phyloP scores from a whole-genome alignment of 2,888 invertebrate genomes.

The Galerucella calmariensis region DNA sequence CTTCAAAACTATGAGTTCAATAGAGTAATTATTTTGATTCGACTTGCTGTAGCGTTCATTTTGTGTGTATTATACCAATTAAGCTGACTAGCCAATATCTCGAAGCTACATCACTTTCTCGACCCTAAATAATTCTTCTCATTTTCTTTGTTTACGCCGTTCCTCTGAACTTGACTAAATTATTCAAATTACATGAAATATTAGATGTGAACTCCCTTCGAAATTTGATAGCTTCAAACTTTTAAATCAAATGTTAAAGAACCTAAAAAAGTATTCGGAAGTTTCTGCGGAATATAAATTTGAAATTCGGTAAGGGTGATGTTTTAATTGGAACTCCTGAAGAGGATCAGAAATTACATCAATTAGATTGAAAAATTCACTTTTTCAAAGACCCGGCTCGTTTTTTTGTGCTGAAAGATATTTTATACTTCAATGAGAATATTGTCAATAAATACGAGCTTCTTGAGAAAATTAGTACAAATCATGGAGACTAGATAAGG shows the following conservation, averaged over 20 bases:
- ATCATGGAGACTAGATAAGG: no score
- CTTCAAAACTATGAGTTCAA: no score
- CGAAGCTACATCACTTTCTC: not conserved
- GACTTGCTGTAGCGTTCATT: no score
- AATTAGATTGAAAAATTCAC: not conserved
- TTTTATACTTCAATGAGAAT: no score
- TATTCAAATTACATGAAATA: slow-evolving; percentile 9
- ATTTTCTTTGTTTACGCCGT: not conserved
- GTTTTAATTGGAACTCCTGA: not conserved
- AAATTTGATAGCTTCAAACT: slow-evolving; percentile 5
- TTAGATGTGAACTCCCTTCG: not conserved
- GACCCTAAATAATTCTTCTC: slow-evolving; percentile 1
- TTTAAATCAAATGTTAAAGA: slow-evolving; percentile 4
- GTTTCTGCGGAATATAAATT: not conserved
- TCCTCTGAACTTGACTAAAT: not conserved
- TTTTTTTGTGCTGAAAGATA: no score
- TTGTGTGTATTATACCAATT: not conserved
- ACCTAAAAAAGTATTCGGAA: not conserved
- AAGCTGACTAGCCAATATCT: not conserved
- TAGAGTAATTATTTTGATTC: no score
- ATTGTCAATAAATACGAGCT: no score
- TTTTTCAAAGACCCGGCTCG: no score
- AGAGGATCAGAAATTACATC: not conserved
- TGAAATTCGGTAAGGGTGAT: not conserved
- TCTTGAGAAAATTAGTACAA: no score